Percentiles rank a stretch among this genome's conserved stretches.
phyloP scores from a whole-genome alignment of 2,888 invertebrate species.

The Pyrocoelia pectoralis region DNA sequence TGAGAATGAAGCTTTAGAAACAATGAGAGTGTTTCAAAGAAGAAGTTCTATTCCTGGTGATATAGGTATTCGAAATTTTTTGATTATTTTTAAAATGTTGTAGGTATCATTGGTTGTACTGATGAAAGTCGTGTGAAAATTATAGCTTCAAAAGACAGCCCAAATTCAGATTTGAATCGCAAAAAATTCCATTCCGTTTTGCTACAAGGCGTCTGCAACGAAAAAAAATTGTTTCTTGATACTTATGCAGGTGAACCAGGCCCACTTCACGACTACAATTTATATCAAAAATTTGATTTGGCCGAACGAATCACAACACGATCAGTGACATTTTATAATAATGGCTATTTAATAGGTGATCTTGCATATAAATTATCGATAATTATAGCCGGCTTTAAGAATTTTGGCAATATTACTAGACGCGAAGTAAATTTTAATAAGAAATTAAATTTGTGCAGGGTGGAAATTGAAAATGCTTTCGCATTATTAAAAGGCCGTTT shows the following conservation, averaged over 20 bases:
- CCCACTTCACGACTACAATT: slow-evolving; percentile 41
- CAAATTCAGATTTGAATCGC: slow-evolving; percentile 36
- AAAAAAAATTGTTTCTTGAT: slow-evolving; percentile 42
- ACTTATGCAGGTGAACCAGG: slow-evolving; percentile 45
- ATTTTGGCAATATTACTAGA: slow-evolving; percentile 8
- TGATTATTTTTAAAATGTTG: not conserved
- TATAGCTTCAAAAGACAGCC: slow-evolving; percentile 31
- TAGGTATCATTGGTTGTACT: slow-evolving; percentile 23
- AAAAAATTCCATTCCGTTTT: slow-evolving; percentile 38
- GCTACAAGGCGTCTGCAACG: slow-evolving; percentile 45
- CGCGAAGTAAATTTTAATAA: slow-evolving; percentile 8
- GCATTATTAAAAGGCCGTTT: slow-evolving; percentile 5
- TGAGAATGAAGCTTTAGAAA: slow-evolving; percentile 19
- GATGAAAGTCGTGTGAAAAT: slow-evolving; percentile 41
- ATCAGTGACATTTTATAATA: not conserved
- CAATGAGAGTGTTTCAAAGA: slow-evolving; percentile 19
- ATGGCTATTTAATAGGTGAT: slow-evolving; percentile 5
- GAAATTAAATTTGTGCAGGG: slow-evolving; percentile 3
- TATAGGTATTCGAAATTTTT: no score
- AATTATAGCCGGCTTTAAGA: slow-evolving; percentile 6
- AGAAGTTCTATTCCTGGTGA: slow-evolving; percentile 22
- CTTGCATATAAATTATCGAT: slow-evolving; percentile 9
- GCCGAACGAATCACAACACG: not conserved
- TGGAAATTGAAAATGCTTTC: slow-evolving; percentile 24
- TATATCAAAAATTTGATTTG: slow-evolving; percentile 38